These are phyloP conservation scores for Xestia ashworthii DNA, from an alignment of 2,888 invertebrate species.

Conservation along the genomic window DNA sequence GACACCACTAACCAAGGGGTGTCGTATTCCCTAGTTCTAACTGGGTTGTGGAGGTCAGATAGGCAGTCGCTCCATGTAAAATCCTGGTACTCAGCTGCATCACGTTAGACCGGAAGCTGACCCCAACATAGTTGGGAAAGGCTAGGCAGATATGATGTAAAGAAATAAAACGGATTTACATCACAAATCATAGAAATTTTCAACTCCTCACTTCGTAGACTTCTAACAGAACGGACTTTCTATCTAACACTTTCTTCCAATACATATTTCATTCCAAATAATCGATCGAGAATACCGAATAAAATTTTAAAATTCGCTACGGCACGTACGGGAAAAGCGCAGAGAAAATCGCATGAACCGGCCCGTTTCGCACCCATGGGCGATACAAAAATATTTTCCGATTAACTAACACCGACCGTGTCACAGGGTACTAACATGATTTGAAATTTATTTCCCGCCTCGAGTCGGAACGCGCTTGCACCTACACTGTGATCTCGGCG, in stretches of 20 bases:
- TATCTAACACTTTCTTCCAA: background rate
- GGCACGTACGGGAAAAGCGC: conserved; percentile 63
- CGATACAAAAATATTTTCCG: conserved; percentile 86
- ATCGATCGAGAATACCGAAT: conserved; percentile 56
- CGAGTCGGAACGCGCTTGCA: conserved; percentile 69
- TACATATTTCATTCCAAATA: conserved; percentile 18
- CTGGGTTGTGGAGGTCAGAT: no score
- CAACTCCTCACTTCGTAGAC: background rate
- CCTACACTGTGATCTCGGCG: conserved; percentile 56
- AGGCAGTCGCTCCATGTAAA: no score
- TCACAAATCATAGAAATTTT: background rate
- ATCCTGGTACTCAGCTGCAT: no score
- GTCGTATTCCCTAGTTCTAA: no score
- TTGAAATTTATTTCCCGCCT: conserved; percentile 83
- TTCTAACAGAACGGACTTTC: background rate
- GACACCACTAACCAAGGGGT: no score
- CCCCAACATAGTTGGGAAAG: no score
- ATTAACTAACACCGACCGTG: conserved; percentile 82
- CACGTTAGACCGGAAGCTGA: no score
- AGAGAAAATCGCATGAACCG: conserved; percentile 81
- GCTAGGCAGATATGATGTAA: background rate
- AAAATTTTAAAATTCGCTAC: conserved; percentile 65
- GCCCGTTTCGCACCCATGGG: conserved; percentile 78
- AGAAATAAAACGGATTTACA: background rate
- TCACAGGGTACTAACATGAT: conserved; percentile 81